These are phyloP conservation scores for Stenichneumon culpator DNA, from an alignment of 2,888 invertebrate genomes.

Conservation along the genomic window DNA sequence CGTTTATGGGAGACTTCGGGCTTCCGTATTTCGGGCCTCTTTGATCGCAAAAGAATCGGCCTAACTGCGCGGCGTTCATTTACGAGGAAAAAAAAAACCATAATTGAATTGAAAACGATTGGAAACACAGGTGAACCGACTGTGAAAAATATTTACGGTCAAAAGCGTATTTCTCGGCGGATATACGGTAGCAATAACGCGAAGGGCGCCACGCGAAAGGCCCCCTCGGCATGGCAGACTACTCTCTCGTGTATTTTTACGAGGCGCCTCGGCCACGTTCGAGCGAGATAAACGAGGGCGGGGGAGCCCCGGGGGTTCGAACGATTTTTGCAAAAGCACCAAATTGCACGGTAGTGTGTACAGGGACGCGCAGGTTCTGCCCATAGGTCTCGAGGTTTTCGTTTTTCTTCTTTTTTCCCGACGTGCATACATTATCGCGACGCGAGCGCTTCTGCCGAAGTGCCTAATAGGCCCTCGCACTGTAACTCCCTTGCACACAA, in stretches of 20 bases:
- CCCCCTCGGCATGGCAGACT: conserved; percentile 22
- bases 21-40: conserved; percentile 6
- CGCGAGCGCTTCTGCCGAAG: conserved; percentile 8
- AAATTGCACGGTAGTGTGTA: conserved; percentile 71
- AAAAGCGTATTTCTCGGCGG: conserved; percentile 26
- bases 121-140: conserved; percentile 15
- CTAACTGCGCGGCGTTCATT: conserved; percentile 12
- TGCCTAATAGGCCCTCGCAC: conserved; percentile 39
- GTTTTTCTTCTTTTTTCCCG: background rate
- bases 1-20: background rate
- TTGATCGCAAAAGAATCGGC: background rate
- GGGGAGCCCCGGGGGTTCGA: conserved; percentile 62
- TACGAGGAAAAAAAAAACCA: background rate
- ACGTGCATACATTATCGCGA: conserved; percentile 52
- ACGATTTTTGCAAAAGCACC: conserved; percentile 74
- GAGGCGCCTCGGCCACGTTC: conserved; percentile 35
- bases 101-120: conserved; percentile 15
- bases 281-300: conserved; percentile 7
- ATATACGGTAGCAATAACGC: conserved; percentile 39
- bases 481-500: conserved; percentile 34
- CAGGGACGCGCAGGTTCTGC: conserved; percentile 33
- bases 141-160: conserved; percentile 5
- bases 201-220: conserved; percentile 23
- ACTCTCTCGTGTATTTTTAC: conserved; percentile 49
- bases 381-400: conserved; percentile 18